Conservation (phyloP, 2,113 vertebrate species). For the Orycteropus afer region DNA sequence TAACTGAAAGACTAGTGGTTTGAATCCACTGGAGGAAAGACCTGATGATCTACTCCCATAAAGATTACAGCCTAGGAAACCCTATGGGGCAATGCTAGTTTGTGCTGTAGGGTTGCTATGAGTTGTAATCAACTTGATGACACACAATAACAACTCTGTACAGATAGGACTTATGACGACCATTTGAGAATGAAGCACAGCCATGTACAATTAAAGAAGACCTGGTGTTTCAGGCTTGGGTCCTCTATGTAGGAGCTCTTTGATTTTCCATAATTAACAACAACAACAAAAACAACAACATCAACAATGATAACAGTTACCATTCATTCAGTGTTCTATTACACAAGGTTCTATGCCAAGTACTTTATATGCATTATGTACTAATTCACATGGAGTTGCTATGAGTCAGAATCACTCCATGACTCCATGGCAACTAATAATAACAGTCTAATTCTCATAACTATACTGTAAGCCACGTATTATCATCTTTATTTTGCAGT, state of each 20-base stretch:
- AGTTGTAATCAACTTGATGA: neutral
- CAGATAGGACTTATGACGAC: neutral
- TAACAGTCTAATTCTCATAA: neutral
- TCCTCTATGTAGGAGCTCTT: neutral
- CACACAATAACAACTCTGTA: neutral
- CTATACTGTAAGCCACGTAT: neutral
- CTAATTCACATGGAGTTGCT: neutral
- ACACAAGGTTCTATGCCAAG: slow-evolving; percentile 34
- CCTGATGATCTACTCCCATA: neutral
- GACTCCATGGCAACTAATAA: neutral
- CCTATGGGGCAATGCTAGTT: neutral
- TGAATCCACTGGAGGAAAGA: neutral
- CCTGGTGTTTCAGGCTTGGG: slow-evolving; percentile 28
- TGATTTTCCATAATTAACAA: slow-evolving; percentile 34
- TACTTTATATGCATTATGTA: neutral
- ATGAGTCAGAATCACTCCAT: neutral
- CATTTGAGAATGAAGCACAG: slow-evolving; percentile 2
- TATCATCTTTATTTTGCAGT: slow-evolving; percentile 53
- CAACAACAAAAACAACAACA: neutral
- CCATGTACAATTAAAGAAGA: slow-evolving; percentile 12
- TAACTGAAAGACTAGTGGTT: neutral
- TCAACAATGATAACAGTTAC: neutral
- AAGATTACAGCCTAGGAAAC: neutral
- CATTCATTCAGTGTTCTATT: slow-evolving; percentile 43
- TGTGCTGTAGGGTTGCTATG: neutral